Evolutionary conservation across 1,140 invertebrate genomes (phyloP).

Genomic region (Drosophila burlai): DNA sequence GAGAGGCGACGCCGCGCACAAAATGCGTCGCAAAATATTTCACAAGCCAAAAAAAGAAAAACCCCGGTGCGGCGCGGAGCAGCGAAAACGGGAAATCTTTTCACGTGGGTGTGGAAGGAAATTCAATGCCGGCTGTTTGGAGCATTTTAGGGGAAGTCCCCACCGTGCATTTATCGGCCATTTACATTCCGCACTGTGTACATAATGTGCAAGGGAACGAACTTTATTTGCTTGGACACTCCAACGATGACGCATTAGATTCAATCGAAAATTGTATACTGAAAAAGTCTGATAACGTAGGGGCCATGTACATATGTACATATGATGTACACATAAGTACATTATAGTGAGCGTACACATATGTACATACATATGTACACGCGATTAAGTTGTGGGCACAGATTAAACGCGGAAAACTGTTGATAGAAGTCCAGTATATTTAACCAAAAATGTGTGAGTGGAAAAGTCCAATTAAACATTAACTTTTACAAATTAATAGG

Average conservation of each 20-base stretch:
- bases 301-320: background rate
- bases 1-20: constrained; percentile 40
- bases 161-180: background rate
- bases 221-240: constrained; percentile 11
- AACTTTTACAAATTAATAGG: background rate
- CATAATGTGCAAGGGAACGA: constrained; percentile 19
- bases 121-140: constrained; percentile 39
- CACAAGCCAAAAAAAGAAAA: constrained; percentile 45
- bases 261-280: constrained; percentile 36
- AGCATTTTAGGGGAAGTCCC: constrained; percentile 49
- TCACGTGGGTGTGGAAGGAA: constrained; percentile 44
- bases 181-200: constrained; percentile 1
- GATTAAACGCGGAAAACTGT: constrained; percentile 23
- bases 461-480: background rate
- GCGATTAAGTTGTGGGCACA: constrained; percentile 20
- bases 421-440: background rate
- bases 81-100: constrained; percentile 18
- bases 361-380: background rate
- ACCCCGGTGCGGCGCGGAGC: background rate
- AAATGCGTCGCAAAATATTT: constrained; percentile 79
- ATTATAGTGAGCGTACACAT: constrained; percentile 14
- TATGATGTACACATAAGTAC: background rate
- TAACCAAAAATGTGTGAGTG: background rate
- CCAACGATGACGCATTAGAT: constrained; percentile 45
- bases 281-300: constrained; percentile 34